Conservation (phyloP, 2,797 vertebrate genomes). For the Leuciscus waleckii region DNA sequence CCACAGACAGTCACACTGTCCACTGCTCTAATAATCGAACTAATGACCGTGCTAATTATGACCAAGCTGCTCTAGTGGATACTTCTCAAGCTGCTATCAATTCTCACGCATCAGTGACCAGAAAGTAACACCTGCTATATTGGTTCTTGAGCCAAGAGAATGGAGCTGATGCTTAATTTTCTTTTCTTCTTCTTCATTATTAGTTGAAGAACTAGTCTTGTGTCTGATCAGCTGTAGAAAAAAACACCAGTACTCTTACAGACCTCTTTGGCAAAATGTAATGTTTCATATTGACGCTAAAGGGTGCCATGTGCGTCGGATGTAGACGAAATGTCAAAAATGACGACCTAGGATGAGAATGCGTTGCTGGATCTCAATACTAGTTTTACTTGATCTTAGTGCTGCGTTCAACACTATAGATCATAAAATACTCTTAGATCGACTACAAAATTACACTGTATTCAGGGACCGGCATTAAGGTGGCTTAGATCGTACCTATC, state of each 20-base stretch:
- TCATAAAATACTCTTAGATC: no score
- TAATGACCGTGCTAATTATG: constrained; percentile 60
- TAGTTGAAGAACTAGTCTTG: background rate
- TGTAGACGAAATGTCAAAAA: no score
- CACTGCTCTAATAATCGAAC: constrained; percentile 59
- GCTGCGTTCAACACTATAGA: no score
- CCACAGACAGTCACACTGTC: constrained; percentile 56
- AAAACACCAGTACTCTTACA: background rate
- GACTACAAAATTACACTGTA: no score
- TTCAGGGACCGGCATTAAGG: no score
- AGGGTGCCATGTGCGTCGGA: no score
- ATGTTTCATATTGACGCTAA: no score
- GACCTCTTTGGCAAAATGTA: background rate
- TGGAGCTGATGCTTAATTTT: background rate
- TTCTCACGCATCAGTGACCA: constrained; percentile 64
- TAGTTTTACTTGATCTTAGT: no score
- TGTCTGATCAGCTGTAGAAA: background rate
- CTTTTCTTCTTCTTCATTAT: background rate
- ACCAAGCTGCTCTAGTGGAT: constrained; percentile 50
- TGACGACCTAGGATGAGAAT: no score
- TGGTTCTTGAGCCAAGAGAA: constrained; percentile 25
- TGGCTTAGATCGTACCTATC: no score
- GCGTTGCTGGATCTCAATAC: no score
- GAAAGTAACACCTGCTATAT: constrained; percentile 66
- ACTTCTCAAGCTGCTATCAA: constrained; percentile 39